phyloP scores from a whole-genome alignment of 2,797 vertebrate species.

The Muscicapa striata region DNA sequence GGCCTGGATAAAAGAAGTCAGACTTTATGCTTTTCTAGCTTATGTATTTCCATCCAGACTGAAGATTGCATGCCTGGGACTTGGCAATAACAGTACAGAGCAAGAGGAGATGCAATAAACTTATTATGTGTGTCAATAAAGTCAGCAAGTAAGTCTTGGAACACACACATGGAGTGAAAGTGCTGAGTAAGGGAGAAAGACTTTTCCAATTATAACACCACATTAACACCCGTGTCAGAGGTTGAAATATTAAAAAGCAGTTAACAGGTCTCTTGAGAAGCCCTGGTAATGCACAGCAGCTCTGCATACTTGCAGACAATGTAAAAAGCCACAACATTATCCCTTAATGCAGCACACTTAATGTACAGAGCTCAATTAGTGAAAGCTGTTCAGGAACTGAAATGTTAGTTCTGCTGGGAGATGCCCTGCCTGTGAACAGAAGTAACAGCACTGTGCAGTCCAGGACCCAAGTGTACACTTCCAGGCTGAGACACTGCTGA shows the following conservation, averaged over 20 bases:
- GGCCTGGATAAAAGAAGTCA: neutral
- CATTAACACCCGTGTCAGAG: slow-evolving; percentile 57
- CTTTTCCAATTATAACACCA: slow-evolving; percentile 55
- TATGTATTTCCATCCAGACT: neutral
- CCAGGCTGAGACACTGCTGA: neutral
- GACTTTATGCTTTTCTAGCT: neutral
- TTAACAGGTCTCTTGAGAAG: slow-evolving; percentile 48
- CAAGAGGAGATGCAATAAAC: slow-evolving; percentile 38
- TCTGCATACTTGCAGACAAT: slow-evolving; percentile 46
- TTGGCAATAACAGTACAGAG: slow-evolving; percentile 9
- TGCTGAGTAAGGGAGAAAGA: slow-evolving; percentile 54
- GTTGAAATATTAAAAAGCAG: slow-evolving; percentile 41
- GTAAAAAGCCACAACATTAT: slow-evolving; percentile 32
- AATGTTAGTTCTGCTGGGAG: neutral
- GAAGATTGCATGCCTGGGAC: slow-evolving; percentile 7
- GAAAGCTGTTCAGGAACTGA: neutral
- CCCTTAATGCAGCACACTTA: neutral
- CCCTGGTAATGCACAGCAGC: neutral
- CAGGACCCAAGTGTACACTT: neutral
- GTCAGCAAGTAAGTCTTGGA: slow-evolving; percentile 40
- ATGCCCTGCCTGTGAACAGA: neutral
- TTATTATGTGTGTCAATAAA: slow-evolving; percentile 53
- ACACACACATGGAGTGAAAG: slow-evolving; percentile 50
- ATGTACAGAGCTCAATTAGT: neutral
- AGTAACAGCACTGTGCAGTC: neutral